Conservation (phyloP, 2,888 invertebrate species). For the Drosophila pseudotalamancana region DNA sequence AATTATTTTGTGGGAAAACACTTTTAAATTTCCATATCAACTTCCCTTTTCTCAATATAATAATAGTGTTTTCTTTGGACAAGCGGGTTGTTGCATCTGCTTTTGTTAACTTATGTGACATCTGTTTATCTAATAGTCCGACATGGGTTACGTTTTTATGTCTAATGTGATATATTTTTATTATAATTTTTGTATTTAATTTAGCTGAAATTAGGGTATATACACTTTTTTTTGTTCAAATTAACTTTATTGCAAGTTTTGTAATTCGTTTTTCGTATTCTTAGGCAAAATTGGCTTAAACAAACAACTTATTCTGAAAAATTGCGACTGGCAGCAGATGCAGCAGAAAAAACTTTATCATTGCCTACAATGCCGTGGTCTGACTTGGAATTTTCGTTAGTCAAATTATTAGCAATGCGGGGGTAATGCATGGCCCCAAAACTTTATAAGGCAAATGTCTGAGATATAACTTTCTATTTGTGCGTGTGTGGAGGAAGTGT, state of each 20-base stretch:
- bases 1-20: too few species aligned
- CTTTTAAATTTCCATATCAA: too few species aligned
- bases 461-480: too few species aligned
- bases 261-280: constrained; percentile 20
- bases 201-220: constrained; percentile 6
- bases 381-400: constrained; percentile 68
- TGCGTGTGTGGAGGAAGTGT: constrained; percentile 1
- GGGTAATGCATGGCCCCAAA: constrained; percentile 24
- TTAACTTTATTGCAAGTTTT: background rate
- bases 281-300: constrained; percentile 51
- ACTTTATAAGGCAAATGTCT: constrained; percentile 23
- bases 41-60: too few species aligned
- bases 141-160: background rate
- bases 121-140: background rate
- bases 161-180: background rate
- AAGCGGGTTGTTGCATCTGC: too few species aligned
- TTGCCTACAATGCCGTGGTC: constrained; percentile 40
- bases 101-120: too few species aligned
- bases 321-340: constrained; percentile 43
- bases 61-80: too few species aligned
- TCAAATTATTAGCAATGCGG: constrained; percentile 55
- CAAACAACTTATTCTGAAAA: constrained; percentile 60
- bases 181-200: background rate
- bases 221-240: constrained; percentile 3
- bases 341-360: constrained; percentile 43